Conservation (phyloP, 2,888 invertebrate species). For the Drosophila flavopinicola region DNA sequence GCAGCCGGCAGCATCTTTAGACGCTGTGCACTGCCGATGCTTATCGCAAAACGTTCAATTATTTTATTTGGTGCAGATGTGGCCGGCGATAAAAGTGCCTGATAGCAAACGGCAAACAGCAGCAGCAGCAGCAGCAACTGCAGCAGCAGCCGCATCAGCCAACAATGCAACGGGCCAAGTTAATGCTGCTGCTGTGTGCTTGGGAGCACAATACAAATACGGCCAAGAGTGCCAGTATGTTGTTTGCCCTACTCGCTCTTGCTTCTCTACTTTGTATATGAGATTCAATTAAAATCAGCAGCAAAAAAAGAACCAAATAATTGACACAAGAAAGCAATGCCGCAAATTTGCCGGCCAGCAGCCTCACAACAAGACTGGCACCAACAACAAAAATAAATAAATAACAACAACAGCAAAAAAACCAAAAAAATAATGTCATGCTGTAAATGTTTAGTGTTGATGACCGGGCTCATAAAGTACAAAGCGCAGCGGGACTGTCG, state of each 20-base stretch:
- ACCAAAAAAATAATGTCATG: conserved; percentile 60
- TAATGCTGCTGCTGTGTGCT: conserved; percentile 40
- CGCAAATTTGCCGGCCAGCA: conserved; percentile 74
- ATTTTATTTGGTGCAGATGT: conserved; percentile 85
- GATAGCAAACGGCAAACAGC: conserved; percentile 77
- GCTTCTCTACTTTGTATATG: conserved; percentile 68
- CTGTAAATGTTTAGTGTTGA: conserved; percentile 70
- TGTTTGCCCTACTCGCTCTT: conserved; percentile 56
- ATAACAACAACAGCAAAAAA: conserved; percentile 18
- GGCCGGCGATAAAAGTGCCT: conserved; percentile 83
- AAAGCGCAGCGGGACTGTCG: conserved; percentile 6
- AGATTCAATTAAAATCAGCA: conserved; percentile 79
- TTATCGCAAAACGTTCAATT: conserved; percentile 84
- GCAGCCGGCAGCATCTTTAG: conserved; percentile 55
- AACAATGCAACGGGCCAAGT: conserved; percentile 63
- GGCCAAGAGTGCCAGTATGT: conserved; percentile 40
- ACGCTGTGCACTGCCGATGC: conserved; percentile 70
- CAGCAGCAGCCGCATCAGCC: conserved; percentile 36
- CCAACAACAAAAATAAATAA: not conserved
- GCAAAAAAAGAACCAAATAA: conserved; percentile 74
- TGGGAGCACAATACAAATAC: conserved; percentile 44
- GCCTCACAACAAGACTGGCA: conserved; percentile 18
- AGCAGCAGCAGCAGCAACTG: conserved; percentile 36
- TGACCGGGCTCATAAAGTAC: conserved; percentile 64
- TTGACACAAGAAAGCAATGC: conserved; percentile 84